phyloP scores from a whole-genome alignment of 2,888 invertebrate species.

The Monopis laevigella region DNA sequence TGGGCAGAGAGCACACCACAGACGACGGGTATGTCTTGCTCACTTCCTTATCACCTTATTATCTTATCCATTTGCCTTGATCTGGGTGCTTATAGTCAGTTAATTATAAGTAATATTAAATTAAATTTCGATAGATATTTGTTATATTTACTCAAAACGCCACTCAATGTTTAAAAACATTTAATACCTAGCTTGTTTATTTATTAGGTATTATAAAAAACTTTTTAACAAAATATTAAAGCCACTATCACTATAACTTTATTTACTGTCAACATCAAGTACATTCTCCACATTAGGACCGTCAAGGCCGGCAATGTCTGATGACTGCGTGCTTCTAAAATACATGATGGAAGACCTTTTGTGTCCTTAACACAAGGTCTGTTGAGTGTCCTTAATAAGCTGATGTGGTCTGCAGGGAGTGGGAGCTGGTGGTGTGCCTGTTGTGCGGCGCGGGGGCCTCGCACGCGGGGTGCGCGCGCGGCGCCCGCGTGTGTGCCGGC shows the following conservation, averaged over 20 bases:
- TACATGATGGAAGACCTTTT: not conserved
- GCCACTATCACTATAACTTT: too few species aligned
- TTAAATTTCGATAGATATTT: too few species aligned
- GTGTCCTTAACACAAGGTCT: not conserved
- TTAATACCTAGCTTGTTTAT: too few species aligned
- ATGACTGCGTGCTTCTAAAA: too few species aligned
- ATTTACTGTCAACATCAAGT: not conserved
- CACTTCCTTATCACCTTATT: not conserved
- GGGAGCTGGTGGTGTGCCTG: conserved; percentile 42
- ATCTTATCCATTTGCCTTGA: not conserved
- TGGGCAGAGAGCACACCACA: conserved; percentile 33
- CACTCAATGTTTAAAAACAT: too few species aligned
- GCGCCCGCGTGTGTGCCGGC: not conserved
- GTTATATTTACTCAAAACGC: too few species aligned
- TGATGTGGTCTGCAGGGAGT: conserved; percentile 25
- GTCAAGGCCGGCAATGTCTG: not conserved
- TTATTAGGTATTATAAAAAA: too few species aligned
- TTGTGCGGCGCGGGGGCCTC: conserved; percentile 42
- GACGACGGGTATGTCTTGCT: conserved; percentile 33
- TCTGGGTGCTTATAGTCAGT: not conserved
- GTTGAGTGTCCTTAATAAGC: not conserved
- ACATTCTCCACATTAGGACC: not conserved
- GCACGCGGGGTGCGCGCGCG: conserved; percentile 28
- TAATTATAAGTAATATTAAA: not conserved
- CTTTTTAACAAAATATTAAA: too few species aligned